Conservation (phyloP, 2,888 invertebrate genomes). For the Encarsia formosa region DNA sequence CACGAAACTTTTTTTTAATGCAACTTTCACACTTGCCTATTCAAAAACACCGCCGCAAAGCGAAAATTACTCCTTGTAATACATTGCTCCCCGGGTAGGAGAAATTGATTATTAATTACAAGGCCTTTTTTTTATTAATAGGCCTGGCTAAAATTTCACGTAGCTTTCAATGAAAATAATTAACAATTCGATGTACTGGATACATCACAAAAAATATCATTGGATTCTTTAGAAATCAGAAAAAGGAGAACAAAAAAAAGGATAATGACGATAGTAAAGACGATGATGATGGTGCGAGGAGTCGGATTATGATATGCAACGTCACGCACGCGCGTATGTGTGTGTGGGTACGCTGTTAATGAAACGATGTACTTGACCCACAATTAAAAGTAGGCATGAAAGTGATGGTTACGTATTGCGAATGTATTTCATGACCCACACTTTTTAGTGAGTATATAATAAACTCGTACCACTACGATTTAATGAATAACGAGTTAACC, state of each 20-base stretch:
- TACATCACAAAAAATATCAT: too few relatives aligned
- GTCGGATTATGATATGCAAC: too few relatives aligned
- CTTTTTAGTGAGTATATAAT: conserved; percentile 13
- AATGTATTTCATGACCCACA: conserved; percentile 32
- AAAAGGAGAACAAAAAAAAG: too few relatives aligned
- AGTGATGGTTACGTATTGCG: conserved; percentile 18
- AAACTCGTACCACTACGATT: conserved; percentile 1
- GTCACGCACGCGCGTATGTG: neutral
- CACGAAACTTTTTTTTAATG: conserved; percentile 11
- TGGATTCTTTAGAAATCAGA: too few relatives aligned
- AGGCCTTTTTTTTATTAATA: too few relatives aligned
- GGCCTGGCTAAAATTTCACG: too few relatives aligned
- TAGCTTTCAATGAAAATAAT: too few relatives aligned
- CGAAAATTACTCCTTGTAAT: neutral
- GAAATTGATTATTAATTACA: conserved; percentile 19
- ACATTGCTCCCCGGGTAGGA: too few relatives aligned
- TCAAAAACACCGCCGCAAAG: conserved; percentile 5
- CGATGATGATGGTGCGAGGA: too few relatives aligned
- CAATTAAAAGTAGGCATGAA: conserved; percentile 24
- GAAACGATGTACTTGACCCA: conserved; percentile 25
- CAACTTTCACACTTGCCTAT: conserved; percentile 16
- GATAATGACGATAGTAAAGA: too few relatives aligned
- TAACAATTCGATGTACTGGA: too few relatives aligned
- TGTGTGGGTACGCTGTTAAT: conserved; percentile 17
- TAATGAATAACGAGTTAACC: conserved; percentile 3